A percentile compares a stretch with the other conserved stretches of the same genome.
phyloP scores from a whole-genome alignment of 1,140 invertebrate genomes.

The Platorchestia sp. region DNA sequence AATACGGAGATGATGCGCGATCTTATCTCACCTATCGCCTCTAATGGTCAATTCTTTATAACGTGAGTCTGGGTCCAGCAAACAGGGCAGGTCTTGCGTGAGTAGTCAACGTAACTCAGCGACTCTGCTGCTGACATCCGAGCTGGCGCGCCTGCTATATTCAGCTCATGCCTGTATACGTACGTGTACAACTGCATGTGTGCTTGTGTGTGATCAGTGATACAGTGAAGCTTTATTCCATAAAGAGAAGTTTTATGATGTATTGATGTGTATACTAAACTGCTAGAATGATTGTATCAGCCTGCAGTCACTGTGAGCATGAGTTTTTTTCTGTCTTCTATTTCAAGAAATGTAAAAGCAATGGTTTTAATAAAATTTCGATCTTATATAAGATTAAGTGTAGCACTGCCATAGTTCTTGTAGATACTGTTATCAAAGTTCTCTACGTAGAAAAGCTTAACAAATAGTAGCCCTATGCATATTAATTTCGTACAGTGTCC shows the following conservation, averaged over 20 bases:
- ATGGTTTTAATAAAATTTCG: too few species aligned
- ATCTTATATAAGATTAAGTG: too few species aligned
- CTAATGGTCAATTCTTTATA: conserved; percentile 53
- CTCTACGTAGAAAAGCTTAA: too few species aligned
- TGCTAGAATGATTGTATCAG: not conserved
- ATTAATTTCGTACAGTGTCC: too few species aligned
- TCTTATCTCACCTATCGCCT: not conserved
- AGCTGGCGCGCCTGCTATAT: not conserved
- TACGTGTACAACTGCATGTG: too few species aligned
- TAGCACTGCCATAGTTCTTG: too few species aligned
- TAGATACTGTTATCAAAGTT: too few species aligned
- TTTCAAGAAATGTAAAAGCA: too few species aligned
- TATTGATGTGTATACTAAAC: not conserved
- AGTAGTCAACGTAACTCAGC: not conserved
- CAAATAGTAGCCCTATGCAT: too few species aligned
- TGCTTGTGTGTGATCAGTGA: not conserved
- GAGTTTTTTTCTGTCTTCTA: too few species aligned
- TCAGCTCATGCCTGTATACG: not conserved
- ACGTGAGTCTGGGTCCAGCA: conserved; percentile 25
- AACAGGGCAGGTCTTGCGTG: conserved; percentile 1
- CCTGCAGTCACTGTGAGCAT: too few species aligned
- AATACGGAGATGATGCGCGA: conserved; percentile 40
- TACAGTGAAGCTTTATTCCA: not conserved
- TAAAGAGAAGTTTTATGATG: too few species aligned
- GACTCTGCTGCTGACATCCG: not conserved